These are phyloP conservation scores for Tetranychus cinnabarinus DNA, from an alignment of 1,140 invertebrate species.

Conservation along the genomic window DNA sequence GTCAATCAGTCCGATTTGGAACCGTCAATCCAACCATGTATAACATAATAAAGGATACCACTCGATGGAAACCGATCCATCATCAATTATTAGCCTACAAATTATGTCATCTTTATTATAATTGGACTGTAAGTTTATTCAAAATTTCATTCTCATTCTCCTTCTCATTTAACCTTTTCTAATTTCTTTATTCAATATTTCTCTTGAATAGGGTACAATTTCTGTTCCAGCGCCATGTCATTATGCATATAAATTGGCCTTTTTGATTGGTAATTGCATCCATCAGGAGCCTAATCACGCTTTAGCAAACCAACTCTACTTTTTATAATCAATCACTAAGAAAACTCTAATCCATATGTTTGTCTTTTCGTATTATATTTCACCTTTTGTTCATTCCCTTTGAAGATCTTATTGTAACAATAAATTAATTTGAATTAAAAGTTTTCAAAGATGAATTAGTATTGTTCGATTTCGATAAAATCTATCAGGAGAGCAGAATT, in stretches of 20 bases:
- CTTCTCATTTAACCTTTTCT: neutral
- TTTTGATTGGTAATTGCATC: slow-evolving; percentile 42
- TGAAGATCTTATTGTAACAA: no score
- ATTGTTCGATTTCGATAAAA: no score
- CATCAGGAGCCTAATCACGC: slow-evolving; percentile 27
- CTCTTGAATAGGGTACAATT: slow-evolving; percentile 33
- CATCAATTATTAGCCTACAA: slow-evolving; percentile 53
- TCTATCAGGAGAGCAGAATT: no score
- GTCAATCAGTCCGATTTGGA: slow-evolving; percentile 40
- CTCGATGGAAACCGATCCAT: slow-evolving; percentile 33
- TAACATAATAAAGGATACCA: slow-evolving; percentile 41
- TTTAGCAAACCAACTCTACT: slow-evolving; percentile 23
- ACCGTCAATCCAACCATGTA: slow-evolving; percentile 59
- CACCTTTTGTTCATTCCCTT: no score
- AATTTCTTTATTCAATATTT: slow-evolving; percentile 7
- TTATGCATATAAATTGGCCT: slow-evolving; percentile 63
- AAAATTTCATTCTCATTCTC: neutral
- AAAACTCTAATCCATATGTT: no score
- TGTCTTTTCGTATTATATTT: no score
- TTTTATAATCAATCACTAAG: slow-evolving; percentile 16
- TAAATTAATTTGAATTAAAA: no score
- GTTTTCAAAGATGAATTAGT: no score
- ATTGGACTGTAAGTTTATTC: slow-evolving; percentile 29
- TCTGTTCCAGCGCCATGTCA: slow-evolving; percentile 62
- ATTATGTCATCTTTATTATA: slow-evolving; percentile 57